Evolutionary conservation across 2,113 vertebrate species (phyloP).

Genomic region (Myiozetetes cayanensis): DNA sequence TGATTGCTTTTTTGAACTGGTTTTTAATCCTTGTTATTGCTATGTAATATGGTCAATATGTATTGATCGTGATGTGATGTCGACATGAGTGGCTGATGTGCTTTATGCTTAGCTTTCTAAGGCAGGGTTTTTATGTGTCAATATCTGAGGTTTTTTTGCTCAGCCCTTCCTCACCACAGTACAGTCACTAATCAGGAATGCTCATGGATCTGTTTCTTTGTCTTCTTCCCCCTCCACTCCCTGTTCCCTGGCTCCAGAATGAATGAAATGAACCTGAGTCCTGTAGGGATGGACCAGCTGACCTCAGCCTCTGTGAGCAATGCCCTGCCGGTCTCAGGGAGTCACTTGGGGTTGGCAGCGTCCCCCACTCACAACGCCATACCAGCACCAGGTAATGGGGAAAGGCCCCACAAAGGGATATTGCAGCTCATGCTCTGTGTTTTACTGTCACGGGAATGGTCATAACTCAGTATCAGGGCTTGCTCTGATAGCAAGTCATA

Average conservation of each 20-base stretch:
- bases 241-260: constrained; percentile 76
- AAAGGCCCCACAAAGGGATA: neutral
- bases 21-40: neutral
- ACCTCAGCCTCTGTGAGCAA: constrained; percentile 89
- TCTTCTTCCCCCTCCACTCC: neutral
- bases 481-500: neutral
- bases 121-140: neutral
- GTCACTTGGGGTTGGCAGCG: constrained; percentile 88
- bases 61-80: neutral
- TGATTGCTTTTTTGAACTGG: neutral
- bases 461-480: neutral
- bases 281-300: constrained; percentile 98
- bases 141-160: neutral
- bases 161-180: neutral
- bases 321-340: constrained; percentile 76
- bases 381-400: constrained; percentile 83
- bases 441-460: neutral
- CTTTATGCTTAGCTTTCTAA: neutral
- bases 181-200: neutral
- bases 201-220: neutral
- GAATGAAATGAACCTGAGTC: constrained; percentile 97
- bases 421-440: neutral
- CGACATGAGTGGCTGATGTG: neutral
- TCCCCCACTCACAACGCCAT: constrained; percentile 93
- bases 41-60: neutral